Conservation (phyloP, 2,797 vertebrate genomes). For the Rhinophrynus dorsalis region DNA sequence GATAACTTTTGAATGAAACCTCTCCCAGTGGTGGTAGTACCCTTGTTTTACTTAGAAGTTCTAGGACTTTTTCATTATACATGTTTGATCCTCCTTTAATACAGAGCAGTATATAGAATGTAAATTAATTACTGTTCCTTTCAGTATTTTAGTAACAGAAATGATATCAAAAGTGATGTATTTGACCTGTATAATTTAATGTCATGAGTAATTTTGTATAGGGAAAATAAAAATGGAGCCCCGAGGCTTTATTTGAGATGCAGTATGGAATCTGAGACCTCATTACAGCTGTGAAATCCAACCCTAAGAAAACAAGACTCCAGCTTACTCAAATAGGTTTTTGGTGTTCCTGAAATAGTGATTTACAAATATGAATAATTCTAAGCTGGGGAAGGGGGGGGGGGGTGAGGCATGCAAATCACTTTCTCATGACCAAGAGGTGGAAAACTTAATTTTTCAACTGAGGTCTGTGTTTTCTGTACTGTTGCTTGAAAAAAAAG, state of each 20-base stretch:
- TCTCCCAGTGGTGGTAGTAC: no score
- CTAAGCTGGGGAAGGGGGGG: no score
- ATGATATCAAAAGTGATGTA: not conserved
- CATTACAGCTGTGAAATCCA: conserved; percentile 6
- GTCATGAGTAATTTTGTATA: not conserved
- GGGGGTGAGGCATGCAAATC: not conserved
- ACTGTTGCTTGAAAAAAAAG: not conserved
- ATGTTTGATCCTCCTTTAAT: no score
- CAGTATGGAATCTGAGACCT: not conserved
- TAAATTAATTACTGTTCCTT: not conserved
- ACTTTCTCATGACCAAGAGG: not conserved
- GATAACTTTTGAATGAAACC: no score
- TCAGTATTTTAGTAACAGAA: not conserved
- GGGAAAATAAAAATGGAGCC: not conserved
- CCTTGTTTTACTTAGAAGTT: no score
- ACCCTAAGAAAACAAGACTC: conserved; percentile 19
- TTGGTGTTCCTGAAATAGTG: conserved; percentile 7
- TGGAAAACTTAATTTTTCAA: not conserved
- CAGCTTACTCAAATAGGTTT: not conserved
- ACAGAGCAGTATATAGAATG: not conserved
- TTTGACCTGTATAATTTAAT: not conserved
- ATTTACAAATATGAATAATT: conserved; percentile 19
- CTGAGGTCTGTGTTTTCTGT: not conserved
- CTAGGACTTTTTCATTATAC: no score
- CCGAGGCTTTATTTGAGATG: not conserved